Base-by-base conservation (phyloP, 2,888 invertebrate genomes). In the Myathropa florea region DNA sequence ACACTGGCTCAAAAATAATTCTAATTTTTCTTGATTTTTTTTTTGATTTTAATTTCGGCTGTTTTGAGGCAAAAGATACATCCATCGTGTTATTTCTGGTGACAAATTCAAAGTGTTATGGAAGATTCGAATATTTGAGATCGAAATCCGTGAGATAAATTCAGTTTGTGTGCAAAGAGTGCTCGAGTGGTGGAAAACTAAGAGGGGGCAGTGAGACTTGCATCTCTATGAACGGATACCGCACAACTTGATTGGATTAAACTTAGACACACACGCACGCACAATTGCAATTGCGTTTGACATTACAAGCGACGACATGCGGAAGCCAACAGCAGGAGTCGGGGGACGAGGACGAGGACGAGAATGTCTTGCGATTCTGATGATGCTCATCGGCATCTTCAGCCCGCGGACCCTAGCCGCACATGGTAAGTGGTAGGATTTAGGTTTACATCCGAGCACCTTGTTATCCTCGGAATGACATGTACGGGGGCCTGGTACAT, bases 341-440 rank as follows among this genome's bases (percentile, higher is more conserved):
- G 39, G 4, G 59, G 57, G 70, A 33, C 3, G 3, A 39, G 39
- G 39, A 46, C 39, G 14, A 59, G 57, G 77, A n/a, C n/a, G n/a
- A 73, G 76, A 72, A 73, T 82, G 82, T 77, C 82, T 82, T 59
- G 77, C 77, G 72, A 64, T 79, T 30, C 70, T 75, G 70, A n/a
- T 79, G 78, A 65, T 83, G 61, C 63, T 83, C 61, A 75, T 83
- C 70, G 71, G 82, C 70, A 75, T 61, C 53, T 39, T 78, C 12
- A 75, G 64, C 60, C 83, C 75, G 72, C 64, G 83, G 75, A 86
- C 60, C 36, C 67, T 71, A 75, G 86, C 86, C 83, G 70, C 75
- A 79, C 86, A 83, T 61, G 86, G 86, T 86, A 83, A 86, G 86
- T 86, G 63, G 64, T 83, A 71, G 70, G 80, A 73, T 67, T 55